phyloP scores from a whole-genome alignment of 2,888 invertebrate species.

The Tricholauxania praeusta region DNA sequence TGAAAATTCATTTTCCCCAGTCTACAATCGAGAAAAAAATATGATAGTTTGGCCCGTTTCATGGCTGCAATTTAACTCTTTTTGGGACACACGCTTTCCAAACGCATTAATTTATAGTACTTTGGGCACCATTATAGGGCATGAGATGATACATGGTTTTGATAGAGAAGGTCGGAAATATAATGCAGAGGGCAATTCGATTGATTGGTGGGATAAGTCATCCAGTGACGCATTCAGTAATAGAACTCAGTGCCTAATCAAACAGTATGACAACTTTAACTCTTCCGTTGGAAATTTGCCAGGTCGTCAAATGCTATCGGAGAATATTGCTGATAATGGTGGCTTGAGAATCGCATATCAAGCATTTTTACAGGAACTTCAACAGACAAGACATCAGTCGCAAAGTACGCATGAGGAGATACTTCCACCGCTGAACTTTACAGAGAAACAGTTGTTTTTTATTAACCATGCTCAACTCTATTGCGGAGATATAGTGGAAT shows the following conservation, averaged over 20 bases:
- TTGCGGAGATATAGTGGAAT: constrained; percentile 56
- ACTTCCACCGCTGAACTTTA: constrained; percentile 56
- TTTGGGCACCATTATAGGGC: constrained; percentile 59
- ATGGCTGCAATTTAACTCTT: constrained; percentile 59
- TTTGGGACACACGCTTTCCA: constrained; percentile 60
- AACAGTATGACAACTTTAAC: constrained; percentile 58
- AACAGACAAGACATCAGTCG: constrained; percentile 38
- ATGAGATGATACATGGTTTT: constrained; percentile 59
- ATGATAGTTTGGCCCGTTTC: constrained; percentile 55
- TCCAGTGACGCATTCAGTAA: constrained; percentile 52
- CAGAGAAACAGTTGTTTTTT: constrained; percentile 61
- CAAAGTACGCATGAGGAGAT: constrained; percentile 49
- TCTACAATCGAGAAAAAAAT: constrained; percentile 51
- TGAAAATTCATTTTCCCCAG: constrained; percentile 44
- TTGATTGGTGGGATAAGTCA: constrained; percentile 56
- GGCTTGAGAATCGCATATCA: constrained; percentile 60
- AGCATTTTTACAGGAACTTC: constrained; percentile 58
- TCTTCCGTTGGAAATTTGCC: constrained; percentile 55
- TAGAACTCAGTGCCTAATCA: constrained; percentile 56
- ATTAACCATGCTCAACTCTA: constrained; percentile 62
- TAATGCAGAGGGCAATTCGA: constrained; percentile 47
- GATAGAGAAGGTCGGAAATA: constrained; percentile 54
- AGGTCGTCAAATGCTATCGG: constrained; percentile 55
- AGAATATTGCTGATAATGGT: constrained; percentile 63
- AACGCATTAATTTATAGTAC: constrained; percentile 58